Evolutionary conservation across 1,140 invertebrate genomes (phyloP), one percentile per base, ranked within the genome.

Genomic region (Drosophila sechellia): DNA sequence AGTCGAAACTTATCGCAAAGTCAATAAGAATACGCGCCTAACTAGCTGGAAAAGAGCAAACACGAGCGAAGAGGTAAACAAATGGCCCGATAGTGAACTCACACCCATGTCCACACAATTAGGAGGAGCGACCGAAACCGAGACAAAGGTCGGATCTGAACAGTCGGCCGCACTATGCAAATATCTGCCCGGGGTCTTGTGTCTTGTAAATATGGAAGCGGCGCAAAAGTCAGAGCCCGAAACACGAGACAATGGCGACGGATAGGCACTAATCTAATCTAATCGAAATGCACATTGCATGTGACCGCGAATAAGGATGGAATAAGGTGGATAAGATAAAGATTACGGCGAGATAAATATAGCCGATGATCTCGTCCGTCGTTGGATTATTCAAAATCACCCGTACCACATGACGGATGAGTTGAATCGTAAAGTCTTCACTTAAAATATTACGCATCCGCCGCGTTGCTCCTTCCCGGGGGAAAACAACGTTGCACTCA

Each of bases 51-150:
- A 48, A 52, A 49, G 50, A 72, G 61, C 54, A 77, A 84, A 76
- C 45, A 64, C 45, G 31, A 8, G 35, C 54, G 35, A 35, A 15
- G 59, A 70, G 69, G 68, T 64, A 85, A 87, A 79, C 83, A 87
- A 85, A 86, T 86, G 49, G 42, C 61, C 64, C 74, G 81, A 85
- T 85, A 85, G 58, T 58, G 39, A 60, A 45, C 60, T 64, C 60
- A 68, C 64, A 72, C 56, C 56, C 56, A 39, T 34, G 56, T 48
- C 40, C 46, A 52, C 40, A 72, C 31, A 55, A 74, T 25, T 63
- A 73, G 71, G 17, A 50, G 37, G 37, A 43, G 48, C 40, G 56
- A 43, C 31, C 31, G 8, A 59, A 35, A 10, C 4, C 31, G 27
- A 79, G 60, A 68, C 63, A 78, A 81, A 79, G 79, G 79, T 69